A percentile compares a stretch with the other conserved stretches of the same genome.
Evolutionary conservation across 2,113 vertebrate genomes (phyloP).

Genomic region (Hydrolagus affinis): DNA sequence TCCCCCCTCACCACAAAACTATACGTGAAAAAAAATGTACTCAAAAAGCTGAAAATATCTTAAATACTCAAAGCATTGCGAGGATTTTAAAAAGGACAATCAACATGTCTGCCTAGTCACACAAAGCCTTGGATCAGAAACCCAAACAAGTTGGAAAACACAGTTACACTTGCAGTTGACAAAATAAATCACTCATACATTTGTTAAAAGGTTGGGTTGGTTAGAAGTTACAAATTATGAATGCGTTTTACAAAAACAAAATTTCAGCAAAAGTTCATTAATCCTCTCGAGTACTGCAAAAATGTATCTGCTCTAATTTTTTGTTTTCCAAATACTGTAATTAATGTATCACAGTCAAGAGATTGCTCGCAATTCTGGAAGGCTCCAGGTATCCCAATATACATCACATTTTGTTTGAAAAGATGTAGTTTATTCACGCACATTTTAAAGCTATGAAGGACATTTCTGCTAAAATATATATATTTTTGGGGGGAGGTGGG

Average conservation of each 20-base stretch:
- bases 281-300: conserved; percentile 24
- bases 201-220: conserved; percentile 9
- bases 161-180: conserved; percentile 7
- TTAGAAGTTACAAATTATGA: conserved; percentile 19
- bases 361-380: neutral
- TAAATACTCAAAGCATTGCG: neutral
- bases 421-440: conserved; percentile 1
- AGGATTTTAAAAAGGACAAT: neutral
- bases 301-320: neutral
- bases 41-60: neutral
- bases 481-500: neutral
- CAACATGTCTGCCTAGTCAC: neutral
- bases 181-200: neutral
- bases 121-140: conserved; percentile 23
- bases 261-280: neutral
- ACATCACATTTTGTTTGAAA: conserved; percentile 7
- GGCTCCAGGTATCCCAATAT: neutral
- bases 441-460: conserved; percentile 17
- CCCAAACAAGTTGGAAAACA: neutral
- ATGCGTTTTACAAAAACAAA: conserved; percentile 25
- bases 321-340: too few relatives aligned
- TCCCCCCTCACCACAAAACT: neutral
- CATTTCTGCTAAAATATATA: neutral
- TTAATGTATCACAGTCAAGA: conserved; percentile 8
- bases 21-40: neutral